Evolutionary conservation across 1,140 invertebrate species (phyloP).

Genomic region (Sinonovacula constricta): DNA sequence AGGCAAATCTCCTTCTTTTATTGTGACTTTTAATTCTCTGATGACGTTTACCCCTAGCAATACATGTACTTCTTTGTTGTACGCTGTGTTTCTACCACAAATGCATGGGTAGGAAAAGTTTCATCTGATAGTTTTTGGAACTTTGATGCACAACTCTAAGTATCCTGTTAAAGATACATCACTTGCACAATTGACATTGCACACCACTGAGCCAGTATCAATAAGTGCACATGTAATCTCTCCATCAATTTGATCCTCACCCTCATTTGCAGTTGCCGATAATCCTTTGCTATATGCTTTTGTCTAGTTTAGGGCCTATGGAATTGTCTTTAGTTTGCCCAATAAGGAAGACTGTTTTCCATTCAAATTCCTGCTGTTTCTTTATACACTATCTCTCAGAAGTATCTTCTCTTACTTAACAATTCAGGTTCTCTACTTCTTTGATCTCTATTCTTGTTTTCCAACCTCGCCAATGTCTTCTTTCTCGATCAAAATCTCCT

Average conservation of each 20-base stretch:
- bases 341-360: background rate
- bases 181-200: background rate
- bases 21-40: background rate
- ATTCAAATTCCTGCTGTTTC: background rate
- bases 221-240: background rate
- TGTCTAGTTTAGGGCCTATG: background rate
- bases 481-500: background rate
- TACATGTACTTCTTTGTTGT: background rate
- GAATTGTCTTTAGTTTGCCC: background rate
- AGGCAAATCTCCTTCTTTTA: background rate
- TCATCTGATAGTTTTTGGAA: background rate
- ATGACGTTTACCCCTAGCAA: conserved; percentile 2
- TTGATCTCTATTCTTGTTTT: too few species aligned
- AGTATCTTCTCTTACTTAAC: too few species aligned
- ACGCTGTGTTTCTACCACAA: background rate
- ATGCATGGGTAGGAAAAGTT: background rate
- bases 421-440: background rate
- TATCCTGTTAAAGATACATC: background rate
- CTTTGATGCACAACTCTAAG: background rate
- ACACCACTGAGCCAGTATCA: conserved; percentile 14
- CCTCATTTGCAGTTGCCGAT: background rate
- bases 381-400: background rate
- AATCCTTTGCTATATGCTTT: background rate
- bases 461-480: background rate
- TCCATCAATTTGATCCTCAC: background rate